Conservation (phyloP, 2,888 invertebrate genomes). For the Aricia artaxerxes region DNA sequence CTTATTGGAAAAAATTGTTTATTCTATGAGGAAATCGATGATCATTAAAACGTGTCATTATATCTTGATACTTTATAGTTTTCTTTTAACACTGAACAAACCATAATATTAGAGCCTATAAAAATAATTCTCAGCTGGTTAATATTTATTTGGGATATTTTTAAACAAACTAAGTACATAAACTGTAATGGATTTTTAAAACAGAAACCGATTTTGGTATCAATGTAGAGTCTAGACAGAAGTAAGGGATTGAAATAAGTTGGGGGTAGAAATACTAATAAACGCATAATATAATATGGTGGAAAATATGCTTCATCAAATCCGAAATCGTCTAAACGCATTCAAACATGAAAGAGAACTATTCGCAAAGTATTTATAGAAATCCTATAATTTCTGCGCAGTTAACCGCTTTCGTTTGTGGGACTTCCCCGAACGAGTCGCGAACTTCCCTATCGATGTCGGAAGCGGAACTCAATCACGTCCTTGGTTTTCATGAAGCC, state of each 20-base stretch:
- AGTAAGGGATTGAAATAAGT: neutral
- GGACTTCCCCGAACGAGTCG: slow-evolving; percentile 34
- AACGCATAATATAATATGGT: neutral
- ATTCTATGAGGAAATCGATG: neutral
- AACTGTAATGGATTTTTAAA: neutral
- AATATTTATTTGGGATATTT: too few relatives aligned
- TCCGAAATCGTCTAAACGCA: neutral
- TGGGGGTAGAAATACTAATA: neutral
- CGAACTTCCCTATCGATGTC: slow-evolving; percentile 53
- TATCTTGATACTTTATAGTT: too few relatives aligned
- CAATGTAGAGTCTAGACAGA: neutral
- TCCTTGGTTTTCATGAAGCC: slow-evolving; percentile 70
- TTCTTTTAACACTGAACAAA: too few relatives aligned
- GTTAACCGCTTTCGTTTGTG: slow-evolving; percentile 8
- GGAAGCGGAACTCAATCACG: slow-evolving; percentile 59
- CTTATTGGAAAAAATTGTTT: slow-evolving; percentile 2
- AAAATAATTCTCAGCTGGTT: too few relatives aligned
- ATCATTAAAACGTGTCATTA: neutral
- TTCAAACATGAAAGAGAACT: neutral
- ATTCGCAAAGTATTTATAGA: neutral
- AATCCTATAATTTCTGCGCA: neutral
- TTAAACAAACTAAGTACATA: too few relatives aligned
- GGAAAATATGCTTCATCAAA: neutral
- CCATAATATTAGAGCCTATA: too few relatives aligned
- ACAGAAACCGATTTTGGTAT: neutral